Conservation (phyloP, 2,888 invertebrate genomes). For the Drosophila tripunctata region DNA sequence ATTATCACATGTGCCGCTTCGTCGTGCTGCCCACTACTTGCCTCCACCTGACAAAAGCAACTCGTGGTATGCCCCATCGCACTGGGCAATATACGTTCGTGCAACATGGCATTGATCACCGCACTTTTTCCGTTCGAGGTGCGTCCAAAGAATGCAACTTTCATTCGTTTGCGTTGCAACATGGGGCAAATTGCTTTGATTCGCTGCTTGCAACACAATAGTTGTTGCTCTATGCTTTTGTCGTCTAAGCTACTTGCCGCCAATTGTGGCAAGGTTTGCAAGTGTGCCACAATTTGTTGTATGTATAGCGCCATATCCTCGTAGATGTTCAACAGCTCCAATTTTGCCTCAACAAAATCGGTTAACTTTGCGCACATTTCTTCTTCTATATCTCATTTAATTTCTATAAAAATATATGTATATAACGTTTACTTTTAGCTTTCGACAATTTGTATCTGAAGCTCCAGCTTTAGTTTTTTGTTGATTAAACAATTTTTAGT, state of each 20-base stretch:
- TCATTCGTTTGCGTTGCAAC: slow-evolving; percentile 98
- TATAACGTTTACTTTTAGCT: no score
- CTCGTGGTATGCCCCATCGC: slow-evolving; percentile 99
- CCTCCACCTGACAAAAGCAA: slow-evolving; percentile 96
- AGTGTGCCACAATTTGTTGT: slow-evolving; percentile 77
- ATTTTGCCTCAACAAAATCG: slow-evolving; percentile 98
- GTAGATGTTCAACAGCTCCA: slow-evolving; percentile 98
- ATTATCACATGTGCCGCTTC: slow-evolving; percentile 93
- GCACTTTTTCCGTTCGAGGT: slow-evolving; percentile 99
- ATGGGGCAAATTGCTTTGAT: slow-evolving; percentile 97
- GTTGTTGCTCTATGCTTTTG: slow-evolving; percentile 89
- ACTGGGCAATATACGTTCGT: slow-evolving; percentile 97
- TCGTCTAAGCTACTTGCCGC: slow-evolving; percentile 85
- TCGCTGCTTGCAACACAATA: slow-evolving; percentile 90
- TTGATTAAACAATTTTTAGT: neutral
- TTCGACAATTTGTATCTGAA: no score
- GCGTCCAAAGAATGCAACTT: slow-evolving; percentile 89
- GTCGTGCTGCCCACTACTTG: slow-evolving; percentile 91
- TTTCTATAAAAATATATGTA: slow-evolving; percentile 3
- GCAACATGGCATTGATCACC: slow-evolving; percentile 99
- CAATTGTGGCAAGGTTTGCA: slow-evolving; percentile 26
- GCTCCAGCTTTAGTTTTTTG: neutral
- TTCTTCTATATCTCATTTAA: neutral
- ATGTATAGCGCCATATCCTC: slow-evolving; percentile 96
- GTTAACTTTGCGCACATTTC: slow-evolving; percentile 86